These are phyloP conservation scores for Agriopis marginaria DNA, from an alignment of 2,888 invertebrate genomes.

Conservation along the genomic window DNA sequence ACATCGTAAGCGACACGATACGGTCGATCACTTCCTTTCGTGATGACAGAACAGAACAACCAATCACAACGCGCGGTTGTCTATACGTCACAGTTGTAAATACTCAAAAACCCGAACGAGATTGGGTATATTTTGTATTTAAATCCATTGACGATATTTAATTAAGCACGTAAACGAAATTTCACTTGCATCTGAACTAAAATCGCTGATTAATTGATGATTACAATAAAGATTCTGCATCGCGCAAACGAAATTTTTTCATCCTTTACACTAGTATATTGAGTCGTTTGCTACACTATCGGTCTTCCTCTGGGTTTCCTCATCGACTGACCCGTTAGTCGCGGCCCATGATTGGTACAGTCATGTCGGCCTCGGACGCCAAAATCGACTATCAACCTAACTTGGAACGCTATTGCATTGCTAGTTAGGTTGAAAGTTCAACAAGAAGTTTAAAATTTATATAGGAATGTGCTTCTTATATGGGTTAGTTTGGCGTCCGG, in stretches of 20 bases:
- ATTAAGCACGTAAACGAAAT: not conserved
- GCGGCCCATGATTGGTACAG: slow-evolving; percentile 21
- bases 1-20: not conserved
- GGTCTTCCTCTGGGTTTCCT: slow-evolving; percentile 43
- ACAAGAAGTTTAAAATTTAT: not conserved
- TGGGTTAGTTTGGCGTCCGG: slow-evolving; percentile 42
- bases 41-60: slow-evolving; percentile 5
- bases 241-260: slow-evolving; percentile 39
- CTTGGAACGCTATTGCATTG: not conserved
- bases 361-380: slow-evolving; percentile 42
- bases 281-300: not conserved
- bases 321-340: slow-evolving; percentile 39
- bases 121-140: not conserved
- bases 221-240: slow-evolving; percentile 31
- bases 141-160: not conserved
- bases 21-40: not conserved
- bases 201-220: slow-evolving; percentile 8
- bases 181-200: not conserved
- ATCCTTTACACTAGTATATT: not conserved
- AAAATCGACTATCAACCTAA: not conserved
- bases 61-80: slow-evolving; percentile 24
- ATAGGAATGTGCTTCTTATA: slow-evolving; percentile 24
- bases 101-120: slow-evolving; percentile 29
- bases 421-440: not conserved
- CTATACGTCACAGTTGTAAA: slow-evolving; percentile 15